phyloP scores from a whole-genome alignment of 2,113 vertebrate species.

The Elephantulus edwardii region DNA sequence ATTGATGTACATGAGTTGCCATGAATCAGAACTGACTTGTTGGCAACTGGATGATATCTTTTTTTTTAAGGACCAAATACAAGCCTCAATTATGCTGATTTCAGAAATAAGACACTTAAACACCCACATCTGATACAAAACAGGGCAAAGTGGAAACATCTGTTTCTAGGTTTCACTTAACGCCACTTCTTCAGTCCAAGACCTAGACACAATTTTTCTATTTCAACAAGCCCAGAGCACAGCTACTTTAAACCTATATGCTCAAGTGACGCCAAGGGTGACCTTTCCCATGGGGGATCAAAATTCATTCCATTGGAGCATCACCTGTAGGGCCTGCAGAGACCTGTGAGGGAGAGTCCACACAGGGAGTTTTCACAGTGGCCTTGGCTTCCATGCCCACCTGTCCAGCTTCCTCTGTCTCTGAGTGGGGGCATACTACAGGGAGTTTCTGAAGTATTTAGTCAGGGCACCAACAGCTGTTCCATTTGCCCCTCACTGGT shows the following conservation, averaged over 20 bases:
- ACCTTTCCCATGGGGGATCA: background rate
- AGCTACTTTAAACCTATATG: background rate
- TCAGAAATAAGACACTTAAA: background rate
- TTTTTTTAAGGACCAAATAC: background rate
- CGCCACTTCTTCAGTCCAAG: background rate
- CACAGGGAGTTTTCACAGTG: background rate
- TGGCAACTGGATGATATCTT: background rate
- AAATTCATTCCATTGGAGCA: background rate
- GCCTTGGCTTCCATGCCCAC: background rate
- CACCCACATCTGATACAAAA: background rate
- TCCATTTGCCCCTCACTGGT: background rate
- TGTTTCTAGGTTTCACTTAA: background rate
- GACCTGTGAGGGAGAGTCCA: background rate
- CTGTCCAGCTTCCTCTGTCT: background rate
- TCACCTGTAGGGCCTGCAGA: background rate
- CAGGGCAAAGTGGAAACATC: background rate
- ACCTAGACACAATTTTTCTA: background rate
- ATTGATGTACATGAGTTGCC: background rate
- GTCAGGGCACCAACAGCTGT: background rate
- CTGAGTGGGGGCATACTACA: too few relatives aligned
- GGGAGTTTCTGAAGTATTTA: background rate
- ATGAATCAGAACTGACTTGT: background rate
- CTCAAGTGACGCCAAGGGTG: background rate
- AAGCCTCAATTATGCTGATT: background rate
- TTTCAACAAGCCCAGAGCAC: background rate